phyloP scores from a whole-genome alignment of 2,888 invertebrate genomes.

The Hoplodrina blanda region DNA sequence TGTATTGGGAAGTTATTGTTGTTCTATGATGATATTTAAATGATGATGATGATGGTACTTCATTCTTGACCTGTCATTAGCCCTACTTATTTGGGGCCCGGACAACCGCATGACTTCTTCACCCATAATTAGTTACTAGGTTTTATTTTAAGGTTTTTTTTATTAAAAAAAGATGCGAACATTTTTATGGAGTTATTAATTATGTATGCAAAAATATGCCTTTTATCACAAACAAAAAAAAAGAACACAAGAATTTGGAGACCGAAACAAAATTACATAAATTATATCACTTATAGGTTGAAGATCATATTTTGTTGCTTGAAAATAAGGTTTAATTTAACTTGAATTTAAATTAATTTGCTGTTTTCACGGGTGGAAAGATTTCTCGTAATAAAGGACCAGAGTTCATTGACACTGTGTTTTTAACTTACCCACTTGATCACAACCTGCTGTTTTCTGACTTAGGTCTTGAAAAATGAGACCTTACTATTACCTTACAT shows the following conservation, averaged over 20 bases:
- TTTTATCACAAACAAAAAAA: too few relatives aligned
- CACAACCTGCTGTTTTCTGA: background rate
- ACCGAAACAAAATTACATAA: too few relatives aligned
- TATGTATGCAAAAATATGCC: too few relatives aligned
- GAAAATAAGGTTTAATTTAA: background rate
- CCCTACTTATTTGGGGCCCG: background rate
- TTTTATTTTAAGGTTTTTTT: background rate
- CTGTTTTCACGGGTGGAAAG: background rate
- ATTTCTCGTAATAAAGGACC: background rate
- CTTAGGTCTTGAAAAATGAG: constrained; percentile 18
- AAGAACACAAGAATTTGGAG: too few relatives aligned
- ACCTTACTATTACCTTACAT: constrained; percentile 11
- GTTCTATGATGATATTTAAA: background rate
- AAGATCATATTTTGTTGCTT: background rate
- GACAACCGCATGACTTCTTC: too few relatives aligned
- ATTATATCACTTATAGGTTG: too few relatives aligned
- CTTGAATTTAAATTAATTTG: background rate
- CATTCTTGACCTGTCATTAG: background rate
- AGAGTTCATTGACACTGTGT: constrained; percentile 8
- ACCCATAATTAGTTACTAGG: too few relatives aligned
- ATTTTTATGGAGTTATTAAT: too few relatives aligned
- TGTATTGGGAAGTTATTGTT: constrained; percentile 12
- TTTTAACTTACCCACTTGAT: background rate
- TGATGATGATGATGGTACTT: background rate
- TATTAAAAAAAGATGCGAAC: too few relatives aligned